Percentiles rank a stretch among this genome's conserved stretches.
phyloP scores from a whole-genome alignment of 2,113 vertebrate species.

The crab-eating macaque (Macaca fascicularis) region T2T-MFA8v1.1 NC_088376.1:63701501-63702000 shows the following conservation, averaged over 20 bases:
- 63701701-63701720: neutral
- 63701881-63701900: neutral
- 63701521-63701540: neutral
- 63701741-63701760: neutral
- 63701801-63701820: neutral
- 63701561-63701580: neutral
- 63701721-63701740: neutral
- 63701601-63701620: neutral
- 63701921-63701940: neutral
- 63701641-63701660: slow-evolving; percentile 1
- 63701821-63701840: neutral
- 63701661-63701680: neutral
- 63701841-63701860: neutral
- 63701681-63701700: slow-evolving; percentile 28
- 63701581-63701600: neutral
- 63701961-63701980: slow-evolving; percentile 24
- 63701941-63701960: slow-evolving; percentile 45
- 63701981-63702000: slow-evolving; percentile 49
- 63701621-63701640: neutral
- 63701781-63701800: slow-evolving; percentile 15
- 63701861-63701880: neutral
- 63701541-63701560: neutral
- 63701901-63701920: neutral
- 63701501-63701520: neutral
- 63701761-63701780: neutral